Evolutionary conservation across 1,140 invertebrate species (phyloP).

Genomic region (Hycleus cichorii): DNA sequence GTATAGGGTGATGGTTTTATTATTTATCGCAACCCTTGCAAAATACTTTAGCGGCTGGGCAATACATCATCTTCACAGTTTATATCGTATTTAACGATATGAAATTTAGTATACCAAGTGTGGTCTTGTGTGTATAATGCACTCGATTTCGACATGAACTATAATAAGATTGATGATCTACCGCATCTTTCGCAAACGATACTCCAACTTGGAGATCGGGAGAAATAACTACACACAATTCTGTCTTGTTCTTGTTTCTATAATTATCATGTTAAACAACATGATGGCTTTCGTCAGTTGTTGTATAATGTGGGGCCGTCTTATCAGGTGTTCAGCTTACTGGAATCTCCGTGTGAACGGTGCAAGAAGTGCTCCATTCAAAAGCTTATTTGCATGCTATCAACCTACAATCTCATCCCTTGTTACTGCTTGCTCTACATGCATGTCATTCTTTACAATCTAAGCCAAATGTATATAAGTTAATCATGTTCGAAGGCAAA

Average conservation of each 20-base stretch:
- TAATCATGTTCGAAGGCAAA: too few relatives aligned
- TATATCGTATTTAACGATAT: conserved; percentile 14
- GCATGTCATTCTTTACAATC: too few relatives aligned
- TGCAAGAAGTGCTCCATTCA: conserved; percentile 6
- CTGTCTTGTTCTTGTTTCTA: too few relatives aligned
- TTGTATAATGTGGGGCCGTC: neutral
- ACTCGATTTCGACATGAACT: too few relatives aligned
- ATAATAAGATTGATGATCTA: too few relatives aligned
- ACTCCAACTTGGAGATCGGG: too few relatives aligned
- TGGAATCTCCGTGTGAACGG: conserved; percentile 10
- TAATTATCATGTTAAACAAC: too few relatives aligned
- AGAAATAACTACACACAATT: too few relatives aligned
- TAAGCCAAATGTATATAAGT: too few relatives aligned
- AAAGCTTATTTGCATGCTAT: conserved; percentile 12
- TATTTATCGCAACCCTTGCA: conserved; percentile 33
- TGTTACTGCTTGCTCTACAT: neutral
- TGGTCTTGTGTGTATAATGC: neutral
- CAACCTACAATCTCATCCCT: neutral
- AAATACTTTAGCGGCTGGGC: conserved; percentile 2
- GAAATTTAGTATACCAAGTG: conserved; percentile 3
- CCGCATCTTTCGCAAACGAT: too few relatives aligned
- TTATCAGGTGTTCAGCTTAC: conserved; percentile 4
- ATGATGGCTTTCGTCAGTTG: too few relatives aligned
- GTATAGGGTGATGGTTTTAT: conserved; percentile 15
- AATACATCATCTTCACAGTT: conserved; percentile 14